Percentiles rank a stretch among this genome's conserved stretches.
phyloP scores from a whole-genome alignment of 1,140 invertebrate species.

The Hyles euphorbiae region DNA sequence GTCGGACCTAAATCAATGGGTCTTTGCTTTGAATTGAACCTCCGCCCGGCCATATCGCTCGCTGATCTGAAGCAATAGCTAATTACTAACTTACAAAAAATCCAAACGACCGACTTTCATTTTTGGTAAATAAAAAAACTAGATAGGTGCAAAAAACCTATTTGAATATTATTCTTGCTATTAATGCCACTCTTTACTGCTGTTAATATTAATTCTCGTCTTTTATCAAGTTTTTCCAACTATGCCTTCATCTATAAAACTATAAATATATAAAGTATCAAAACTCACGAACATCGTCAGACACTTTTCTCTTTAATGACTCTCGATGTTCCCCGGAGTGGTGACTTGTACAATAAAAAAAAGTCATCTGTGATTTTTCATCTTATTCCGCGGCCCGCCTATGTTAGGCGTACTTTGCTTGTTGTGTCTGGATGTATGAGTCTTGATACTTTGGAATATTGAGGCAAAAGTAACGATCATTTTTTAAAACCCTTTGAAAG shows the following conservation, averaged over 20 bases:
- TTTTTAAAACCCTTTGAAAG: too few relatives aligned
- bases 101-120: neutral
- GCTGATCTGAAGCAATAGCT: too few relatives aligned
- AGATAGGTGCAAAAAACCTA: too few relatives aligned
- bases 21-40: too few relatives aligned
- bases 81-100: too few relatives aligned
- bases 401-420: slow-evolving; percentile 30
- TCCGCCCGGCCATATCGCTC: too few relatives aligned
- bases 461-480: too few relatives aligned
- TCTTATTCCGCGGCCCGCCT: slow-evolving; percentile 47
- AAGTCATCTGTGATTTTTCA: slow-evolving; percentile 64
- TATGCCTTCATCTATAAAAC: slow-evolving; percentile 9
- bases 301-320: slow-evolving; percentile 42
- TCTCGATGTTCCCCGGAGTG: slow-evolving; percentile 32
- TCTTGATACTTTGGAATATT: slow-evolving; percentile 26
- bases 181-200: too few relatives aligned
- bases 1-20: too few relatives aligned
- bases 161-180: too few relatives aligned
- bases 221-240: too few relatives aligned
- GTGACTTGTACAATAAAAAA: slow-evolving; percentile 51
- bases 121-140: neutral
- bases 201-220: too few relatives aligned
- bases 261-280: slow-evolving; percentile 12
- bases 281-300: slow-evolving; percentile 3
- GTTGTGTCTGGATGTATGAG: slow-evolving; percentile 14